Evolutionary conservation across 2,888 invertebrate species (phyloP).

Genomic region (Himalopsyche kuldschensis): DNA sequence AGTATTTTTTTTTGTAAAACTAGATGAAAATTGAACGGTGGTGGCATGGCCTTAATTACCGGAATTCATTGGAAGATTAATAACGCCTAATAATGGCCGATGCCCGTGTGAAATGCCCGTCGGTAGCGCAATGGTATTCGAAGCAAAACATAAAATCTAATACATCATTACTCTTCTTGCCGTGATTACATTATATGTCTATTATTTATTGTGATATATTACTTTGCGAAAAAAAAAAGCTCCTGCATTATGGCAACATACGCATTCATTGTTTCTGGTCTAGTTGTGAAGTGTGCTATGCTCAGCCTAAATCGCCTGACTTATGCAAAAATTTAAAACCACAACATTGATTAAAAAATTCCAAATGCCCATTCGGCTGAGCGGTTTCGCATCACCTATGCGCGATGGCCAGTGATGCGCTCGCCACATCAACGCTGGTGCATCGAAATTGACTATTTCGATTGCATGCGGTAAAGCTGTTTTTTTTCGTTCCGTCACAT

Average conservation of each 20-base stretch:
- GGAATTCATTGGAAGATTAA: too few species aligned
- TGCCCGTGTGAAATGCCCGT: too few species aligned
- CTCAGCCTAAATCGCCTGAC: background rate
- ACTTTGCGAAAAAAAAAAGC: background rate
- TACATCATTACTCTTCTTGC: too few species aligned
- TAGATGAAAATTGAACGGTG: too few species aligned
- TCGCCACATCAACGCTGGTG: background rate
- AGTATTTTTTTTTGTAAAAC: too few species aligned
- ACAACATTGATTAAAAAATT: background rate
- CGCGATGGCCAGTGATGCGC: background rate
- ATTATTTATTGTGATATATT: background rate
- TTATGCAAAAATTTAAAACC: background rate
- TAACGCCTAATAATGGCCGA: too few species aligned
- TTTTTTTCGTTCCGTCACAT: too few species aligned
- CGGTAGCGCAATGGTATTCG: too few species aligned
- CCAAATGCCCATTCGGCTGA: background rate
- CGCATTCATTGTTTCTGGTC: background rate
- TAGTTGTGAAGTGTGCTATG: background rate
- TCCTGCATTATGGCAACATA: background rate
- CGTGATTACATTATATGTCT: background rate
- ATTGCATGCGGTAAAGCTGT: too few species aligned
- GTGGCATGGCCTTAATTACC: too few species aligned
- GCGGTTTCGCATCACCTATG: background rate
- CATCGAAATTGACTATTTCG: too few species aligned
- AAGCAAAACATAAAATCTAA: too few species aligned